These are phyloP conservation scores for Helostoma temminkii DNA, from an alignment of 2,797 vertebrate genomes.

Conservation along the genomic window DNA sequence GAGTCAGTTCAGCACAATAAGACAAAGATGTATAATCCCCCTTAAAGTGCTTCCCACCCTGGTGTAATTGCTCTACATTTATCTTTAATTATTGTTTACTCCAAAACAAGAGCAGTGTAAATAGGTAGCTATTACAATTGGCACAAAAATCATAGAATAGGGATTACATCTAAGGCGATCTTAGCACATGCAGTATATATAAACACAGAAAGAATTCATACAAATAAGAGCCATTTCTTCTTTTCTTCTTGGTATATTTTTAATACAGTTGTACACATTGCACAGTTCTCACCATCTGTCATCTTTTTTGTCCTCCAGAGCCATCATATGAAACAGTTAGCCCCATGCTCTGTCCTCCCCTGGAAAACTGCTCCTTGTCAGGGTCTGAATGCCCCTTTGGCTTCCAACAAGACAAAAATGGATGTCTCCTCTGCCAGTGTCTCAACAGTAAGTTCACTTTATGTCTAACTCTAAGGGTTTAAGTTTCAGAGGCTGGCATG, in stretches of 20 bases:
- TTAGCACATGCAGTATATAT: conserved; percentile 8
- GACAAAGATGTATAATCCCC: conserved; percentile 57
- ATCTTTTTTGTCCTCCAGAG: conserved; percentile 69
- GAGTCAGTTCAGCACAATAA: conserved; percentile 60
- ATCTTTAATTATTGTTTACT: conserved; percentile 81
- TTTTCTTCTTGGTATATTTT: not conserved
- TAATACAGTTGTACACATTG: conserved; percentile 5
- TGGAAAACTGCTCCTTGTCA: conserved; percentile 87
- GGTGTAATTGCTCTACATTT: conserved; percentile 77
- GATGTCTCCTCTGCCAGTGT: conserved; percentile 88
- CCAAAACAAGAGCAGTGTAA: conserved; percentile 66
- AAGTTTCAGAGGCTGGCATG: not conserved
- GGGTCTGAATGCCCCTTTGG: conserved; percentile 84
- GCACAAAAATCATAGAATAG: conserved; percentile 52
- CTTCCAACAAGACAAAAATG: conserved; percentile 84
- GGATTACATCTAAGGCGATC: conserved; percentile 50
- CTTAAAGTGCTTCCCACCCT: conserved; percentile 65
- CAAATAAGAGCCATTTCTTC: not conserved
- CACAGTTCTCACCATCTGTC: conserved; percentile 10
- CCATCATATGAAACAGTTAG: conserved; percentile 87
- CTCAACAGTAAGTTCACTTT: conserved; percentile 81
- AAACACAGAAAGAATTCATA: conserved; percentile 22
- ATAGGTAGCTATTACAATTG: conserved; percentile 75
- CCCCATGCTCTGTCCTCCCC: conserved; percentile 83
- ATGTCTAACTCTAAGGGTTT: conserved; percentile 1